Base-by-base conservation (phyloP, 2,888 invertebrate species). In the Zaprionus obscuricornis region DNA sequence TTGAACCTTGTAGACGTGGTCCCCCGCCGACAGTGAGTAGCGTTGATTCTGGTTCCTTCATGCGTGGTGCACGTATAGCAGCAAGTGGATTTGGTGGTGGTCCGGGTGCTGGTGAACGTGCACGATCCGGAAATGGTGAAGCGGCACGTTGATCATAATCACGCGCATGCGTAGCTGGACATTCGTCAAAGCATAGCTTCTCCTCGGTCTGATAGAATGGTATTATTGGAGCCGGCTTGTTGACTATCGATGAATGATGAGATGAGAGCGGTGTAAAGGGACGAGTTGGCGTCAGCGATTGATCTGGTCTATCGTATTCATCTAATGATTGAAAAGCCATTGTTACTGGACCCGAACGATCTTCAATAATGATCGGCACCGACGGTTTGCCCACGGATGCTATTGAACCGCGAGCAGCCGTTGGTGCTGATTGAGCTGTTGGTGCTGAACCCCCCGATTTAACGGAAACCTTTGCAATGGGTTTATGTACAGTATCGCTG, bases 141-240 rank as follows among this genome's bases (percentile, higher is more conserved):
- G 93, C 91, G 46, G 93, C 93, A 8, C 93, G 91, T 14, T 93
- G 93, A 71, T 94, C 93, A 69, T 93, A 92, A 45, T 92, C 85
- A 68, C 93, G 92, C 31, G 91, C 91, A 78, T 92, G 92, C 1
- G 93, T 91, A 3, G 94, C 92, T 47, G 90, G 83, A 83, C 93
- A 93, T 84, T 94, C 93, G 33, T 93, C 93, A n/a, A 93, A 92
- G 22, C 94, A 93, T 71, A 96, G 91, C 88, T 94, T 94, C 89
- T 93, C 93, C 7, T 87, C 63, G 10, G 89, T 89, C 90, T 96
- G 96, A 87, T 96, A 96, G 77, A 93, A 93, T 5, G 96, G 96
- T 71, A 96, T 93, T 42, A 93, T 91, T 7, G 95, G 93, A 1
- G 95, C 94, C 17, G 95, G 94, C 62, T 89, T 90, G 86, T 95